Evolutionary conservation across 1,140 invertebrate species (phyloP).

Genomic region (Drosophila nebulosa): DNA sequence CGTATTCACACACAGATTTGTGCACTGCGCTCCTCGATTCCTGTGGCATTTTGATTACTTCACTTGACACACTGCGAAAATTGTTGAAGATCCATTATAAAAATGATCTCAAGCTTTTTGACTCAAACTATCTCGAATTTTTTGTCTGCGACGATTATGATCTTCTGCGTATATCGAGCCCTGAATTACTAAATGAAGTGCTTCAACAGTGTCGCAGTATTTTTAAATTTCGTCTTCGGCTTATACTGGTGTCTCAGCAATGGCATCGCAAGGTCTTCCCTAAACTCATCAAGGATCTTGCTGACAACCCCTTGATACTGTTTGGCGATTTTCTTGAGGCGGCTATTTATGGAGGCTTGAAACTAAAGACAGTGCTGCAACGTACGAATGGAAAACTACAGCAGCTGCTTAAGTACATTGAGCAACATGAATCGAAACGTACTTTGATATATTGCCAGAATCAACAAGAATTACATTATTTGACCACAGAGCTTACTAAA

Average conservation of each 20-base stretch:
- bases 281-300: conserved; percentile 1
- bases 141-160: conserved; percentile 54
- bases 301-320: conserved; percentile 23
- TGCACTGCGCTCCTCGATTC: conserved; percentile 31
- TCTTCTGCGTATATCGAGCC: not conserved
- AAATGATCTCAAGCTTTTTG: conserved; percentile 11
- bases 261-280: conserved; percentile 31
- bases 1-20: not conserved
- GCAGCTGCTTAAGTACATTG: conserved; percentile 8
- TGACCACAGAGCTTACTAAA: not conserved
- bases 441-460: conserved; percentile 40
- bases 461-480: conserved; percentile 5
- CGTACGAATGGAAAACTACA: conserved; percentile 2
- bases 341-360: conserved; percentile 44
- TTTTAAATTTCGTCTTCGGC: not conserved
- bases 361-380: conserved; percentile 8
- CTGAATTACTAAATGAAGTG: conserved; percentile 6
- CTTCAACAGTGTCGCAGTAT: not conserved
- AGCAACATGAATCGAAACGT: not conserved
- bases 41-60: conserved; percentile 53
- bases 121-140: conserved; percentile 12
- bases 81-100: conserved; percentile 3
- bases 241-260: conserved; percentile 40
- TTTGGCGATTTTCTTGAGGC: conserved; percentile 51
- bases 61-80: not conserved